Conservation (phyloP, 2,888 invertebrate species). For the Thelaira solivaga region DNA sequence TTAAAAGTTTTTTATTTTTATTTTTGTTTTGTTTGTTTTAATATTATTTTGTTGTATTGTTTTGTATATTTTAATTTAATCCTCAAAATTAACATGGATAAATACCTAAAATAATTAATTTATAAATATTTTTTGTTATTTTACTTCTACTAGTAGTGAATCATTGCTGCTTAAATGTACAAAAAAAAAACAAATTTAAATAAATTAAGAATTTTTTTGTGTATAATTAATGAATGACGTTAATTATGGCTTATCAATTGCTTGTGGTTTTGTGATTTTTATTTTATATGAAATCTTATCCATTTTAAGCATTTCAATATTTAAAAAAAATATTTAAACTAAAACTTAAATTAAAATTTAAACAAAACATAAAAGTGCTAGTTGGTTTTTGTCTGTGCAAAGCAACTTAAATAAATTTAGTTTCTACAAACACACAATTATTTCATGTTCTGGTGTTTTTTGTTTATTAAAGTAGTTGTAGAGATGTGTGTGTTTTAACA, state of each 20-base stretch:
- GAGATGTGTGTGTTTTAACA: constrained; percentile 23
- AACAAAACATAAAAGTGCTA: too few relatives aligned
- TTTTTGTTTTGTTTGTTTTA: constrained; percentile 34
- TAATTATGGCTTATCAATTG: constrained; percentile 42
- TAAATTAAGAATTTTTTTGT: neutral
- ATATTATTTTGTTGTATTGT: constrained; percentile 36
- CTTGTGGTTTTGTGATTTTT: constrained; percentile 37
- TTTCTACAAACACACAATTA: constrained; percentile 4
- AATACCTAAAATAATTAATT: constrained; percentile 75
- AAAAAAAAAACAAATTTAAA: constrained; percentile 15
- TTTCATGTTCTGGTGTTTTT: too few relatives aligned
- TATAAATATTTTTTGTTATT: constrained; percentile 20
- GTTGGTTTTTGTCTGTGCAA: constrained; percentile 22
- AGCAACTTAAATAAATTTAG: constrained; percentile 6
- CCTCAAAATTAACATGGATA: constrained; percentile 78
- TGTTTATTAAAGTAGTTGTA: neutral
- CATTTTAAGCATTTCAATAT: constrained; percentile 23
- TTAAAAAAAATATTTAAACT: constrained; percentile 17
- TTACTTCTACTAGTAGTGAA: neutral
- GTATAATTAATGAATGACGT: constrained; percentile 6
- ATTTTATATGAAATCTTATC: constrained; percentile 39
- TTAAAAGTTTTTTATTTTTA: constrained; percentile 10
- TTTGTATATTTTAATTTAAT: constrained; percentile 63
- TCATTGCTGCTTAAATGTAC: neutral
- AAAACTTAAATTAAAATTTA: constrained; percentile 41